A percentile compares a stretch with the other conserved stretches of the same genome.
Evolutionary conservation across 2,113 vertebrate species (phyloP).

Genomic region (Calypte anna): DNA sequence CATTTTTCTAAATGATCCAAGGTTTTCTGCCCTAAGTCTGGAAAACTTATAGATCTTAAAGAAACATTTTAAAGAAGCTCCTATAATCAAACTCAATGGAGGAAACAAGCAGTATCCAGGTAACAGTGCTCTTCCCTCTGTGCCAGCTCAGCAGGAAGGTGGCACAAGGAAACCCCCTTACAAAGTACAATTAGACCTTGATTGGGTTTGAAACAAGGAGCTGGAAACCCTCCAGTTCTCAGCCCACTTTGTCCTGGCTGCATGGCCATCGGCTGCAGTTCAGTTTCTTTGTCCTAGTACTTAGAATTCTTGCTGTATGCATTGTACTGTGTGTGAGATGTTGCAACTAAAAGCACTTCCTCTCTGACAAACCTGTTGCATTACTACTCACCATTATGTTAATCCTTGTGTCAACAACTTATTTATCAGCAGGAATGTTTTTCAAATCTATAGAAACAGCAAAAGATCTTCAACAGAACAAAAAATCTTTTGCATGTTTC

Average conservation of each 20-base stretch:
- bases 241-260: not conserved
- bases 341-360: not conserved
- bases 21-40: not conserved
- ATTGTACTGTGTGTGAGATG: not conserved
- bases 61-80: not conserved
- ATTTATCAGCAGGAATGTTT: not conserved
- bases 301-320: not conserved
- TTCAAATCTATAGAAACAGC: not conserved
- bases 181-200: not conserved
- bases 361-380: not conserved
- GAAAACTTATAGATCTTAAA: not conserved
- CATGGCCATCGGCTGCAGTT: not conserved
- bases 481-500: not conserved
- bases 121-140: not conserved
- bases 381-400: not conserved
- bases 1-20: not conserved
- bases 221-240: not conserved
- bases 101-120: not conserved
- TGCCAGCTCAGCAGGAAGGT: not conserved
- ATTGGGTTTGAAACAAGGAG: not conserved
- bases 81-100: not conserved
- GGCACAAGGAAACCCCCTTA: not conserved
- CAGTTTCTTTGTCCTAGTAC: not conserved
- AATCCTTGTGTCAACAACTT: not conserved
- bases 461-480: not conserved